Base-by-base conservation (phyloP, 2,113 vertebrate genomes). In the Seriola quinqueradiata region DNA sequence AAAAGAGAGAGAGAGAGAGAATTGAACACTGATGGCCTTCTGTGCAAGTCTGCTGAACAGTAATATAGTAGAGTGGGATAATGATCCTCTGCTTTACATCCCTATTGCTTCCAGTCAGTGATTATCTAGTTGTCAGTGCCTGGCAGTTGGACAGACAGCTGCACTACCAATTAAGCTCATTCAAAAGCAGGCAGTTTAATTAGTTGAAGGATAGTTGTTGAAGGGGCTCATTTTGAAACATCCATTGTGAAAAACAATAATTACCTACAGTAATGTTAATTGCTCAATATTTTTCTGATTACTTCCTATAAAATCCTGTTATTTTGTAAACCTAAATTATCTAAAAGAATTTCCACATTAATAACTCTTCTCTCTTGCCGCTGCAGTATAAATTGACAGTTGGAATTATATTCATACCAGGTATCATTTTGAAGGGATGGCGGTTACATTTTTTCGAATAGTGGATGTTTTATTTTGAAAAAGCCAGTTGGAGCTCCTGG, bases 61-160 rank as follows among this genome's bases (percentile, higher is more conserved):
- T 69, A 58, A 66, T 64, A 65, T 48, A 36, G 3, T 61, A 68
- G 48, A 74, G 81, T 11, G 8, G 82, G 76, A 83, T 84, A 88
- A 88, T 79, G 85, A 89, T 83, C 19, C 88, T 75, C 48, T 0
- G 59, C 81, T 91, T 87, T 84, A 80, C 83, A 77, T 89, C 75
- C 78, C 78, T 57, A 44, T 84, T 75, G 87, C 85, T 83, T 55
- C 68, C 84, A 86, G 80, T 88, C 65, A 81, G 84, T 77, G 72
- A 87, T 92, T 85, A 90, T 90, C 78, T 74, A 63, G 57, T 75
- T 60, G 81, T 82, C 71, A 42, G 66, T 50, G 13, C 10, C 85
- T 83, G 83, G 83, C 89, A 90, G 83, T 88, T 54, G 77, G 89
- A 91, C 90, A 81, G 77, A 84, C 84, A 90, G 88, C 85, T 90